Conservation (phyloP, 2,888 invertebrate genomes). For the Sminthurinus aureus region DNA sequence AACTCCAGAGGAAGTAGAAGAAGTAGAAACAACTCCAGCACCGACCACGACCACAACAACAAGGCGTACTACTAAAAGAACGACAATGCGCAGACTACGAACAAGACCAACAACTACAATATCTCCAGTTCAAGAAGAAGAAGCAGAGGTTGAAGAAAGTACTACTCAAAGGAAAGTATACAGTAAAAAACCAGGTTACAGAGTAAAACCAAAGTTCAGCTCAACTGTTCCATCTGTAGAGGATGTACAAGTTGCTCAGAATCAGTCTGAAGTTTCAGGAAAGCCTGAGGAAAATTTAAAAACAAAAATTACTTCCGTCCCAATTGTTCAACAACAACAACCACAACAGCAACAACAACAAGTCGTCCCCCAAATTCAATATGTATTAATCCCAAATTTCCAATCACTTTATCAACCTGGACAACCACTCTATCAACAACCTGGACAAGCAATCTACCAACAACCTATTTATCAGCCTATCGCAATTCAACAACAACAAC, state of each 20-base stretch:
- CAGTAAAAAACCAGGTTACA: too few relatives aligned
- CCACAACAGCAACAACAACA: neutral
- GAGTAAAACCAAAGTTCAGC: too few relatives aligned
- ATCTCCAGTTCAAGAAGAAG: neutral
- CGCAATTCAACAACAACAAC: constrained; percentile 6
- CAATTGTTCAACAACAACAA: neutral
- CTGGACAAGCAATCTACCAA: neutral
- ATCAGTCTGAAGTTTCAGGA: too few relatives aligned
- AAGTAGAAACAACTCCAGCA: constrained; percentile 18
- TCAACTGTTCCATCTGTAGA: too few relatives aligned
- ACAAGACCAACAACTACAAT: neutral
- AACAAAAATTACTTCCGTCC: too few relatives aligned
- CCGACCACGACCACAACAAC: constrained; percentile 21
- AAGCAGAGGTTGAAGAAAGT: too few relatives aligned
- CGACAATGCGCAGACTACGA: neutral
- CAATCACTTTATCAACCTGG: constrained; percentile 3
- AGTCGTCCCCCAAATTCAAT: constrained; percentile 22
- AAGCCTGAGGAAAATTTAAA: too few relatives aligned
- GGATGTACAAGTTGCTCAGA: neutral
- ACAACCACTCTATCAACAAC: neutral
- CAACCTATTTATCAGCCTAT: constrained; percentile 9
- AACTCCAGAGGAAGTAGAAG: constrained; percentile 28
- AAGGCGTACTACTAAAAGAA: neutral
- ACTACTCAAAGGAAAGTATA: too few relatives aligned
- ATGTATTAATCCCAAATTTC: neutral